Base-by-base conservation (phyloP, 2,888 invertebrate genomes). In the Iphiclides podalirius region DNA sequence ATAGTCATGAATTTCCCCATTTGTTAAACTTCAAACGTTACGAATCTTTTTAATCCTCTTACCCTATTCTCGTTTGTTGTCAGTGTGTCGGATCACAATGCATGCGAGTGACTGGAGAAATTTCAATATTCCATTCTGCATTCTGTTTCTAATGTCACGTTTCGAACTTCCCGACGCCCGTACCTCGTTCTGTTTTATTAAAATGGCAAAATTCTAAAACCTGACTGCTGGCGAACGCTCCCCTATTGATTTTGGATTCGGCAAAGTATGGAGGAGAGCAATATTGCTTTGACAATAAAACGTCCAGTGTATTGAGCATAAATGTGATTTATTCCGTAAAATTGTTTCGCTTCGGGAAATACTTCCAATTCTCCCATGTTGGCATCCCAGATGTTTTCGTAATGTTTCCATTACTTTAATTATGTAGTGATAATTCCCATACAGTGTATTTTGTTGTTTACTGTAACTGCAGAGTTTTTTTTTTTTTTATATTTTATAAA, bases 61-160 rank as follows among this genome's bases (percentile, higher is more conserved):
- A 31, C 9, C 31, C 11, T 31, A 31, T 31, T 31, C n/a, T 11
- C 11, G 2, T 31, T n/a, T 31, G 2, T 3, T 31, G 31, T 31
- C 31, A 11, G 31, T 31, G n/a, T 12, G 31, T 38, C 12, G 20
- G 11, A 12, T 12, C 8, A 20, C 38, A 38, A 38, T 23, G 20
- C 38, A 20, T 38, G 3, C 38, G 12, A 20, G 20, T 16, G 9
- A 15, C 20, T 23, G 13, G 38, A 40, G n/a, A 28, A 31, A 15
- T 40, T 28, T 14, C 26, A 28, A 40, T 40, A 40, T 15, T 28
- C 13, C 14, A 8, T 26, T 23, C 40, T 28, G 15, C 14, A 28
- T 28, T 40, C 28, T n/a, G 28, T n/a, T 40, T 28, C 40, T 15
- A 28, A 40, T 40, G 40, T 40, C 40, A 40, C 40, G 40, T 17